Percentiles rank a stretch among this genome's conserved stretches.
These are phyloP conservation scores for Cosmopolites sordidus DNA, from an alignment of 2,888 invertebrate genomes.

Conservation along the genomic window DNA sequence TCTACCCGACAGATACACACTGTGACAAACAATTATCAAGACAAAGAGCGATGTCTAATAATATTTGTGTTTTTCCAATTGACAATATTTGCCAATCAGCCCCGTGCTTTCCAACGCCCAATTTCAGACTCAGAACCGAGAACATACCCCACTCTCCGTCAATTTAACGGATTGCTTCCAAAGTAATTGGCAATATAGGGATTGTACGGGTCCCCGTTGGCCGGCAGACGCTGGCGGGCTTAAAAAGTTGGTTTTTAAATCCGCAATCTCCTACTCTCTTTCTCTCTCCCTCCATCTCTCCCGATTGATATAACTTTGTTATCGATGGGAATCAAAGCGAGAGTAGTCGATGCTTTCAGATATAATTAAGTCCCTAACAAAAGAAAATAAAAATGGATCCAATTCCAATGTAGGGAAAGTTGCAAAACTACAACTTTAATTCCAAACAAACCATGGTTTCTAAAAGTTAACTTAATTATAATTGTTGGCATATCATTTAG, in stretches of 20 bases:
- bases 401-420: background rate
- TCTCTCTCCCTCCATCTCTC: background rate
- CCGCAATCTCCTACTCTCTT: constrained; percentile 10
- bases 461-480: too few relatives aligned
- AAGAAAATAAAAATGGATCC: background rate
- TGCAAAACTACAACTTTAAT: background rate
- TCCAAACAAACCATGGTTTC: too few relatives aligned
- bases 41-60: too few relatives aligned
- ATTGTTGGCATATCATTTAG: too few relatives aligned
- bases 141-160: constrained; percentile 4
- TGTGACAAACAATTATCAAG: too few relatives aligned
- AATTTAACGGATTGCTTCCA: constrained; percentile 17
- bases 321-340: constrained; percentile 10
- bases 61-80: background rate
- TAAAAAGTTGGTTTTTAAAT: constrained; percentile 16
- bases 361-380: constrained; percentile 9
- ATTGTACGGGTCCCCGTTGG: constrained; percentile 6
- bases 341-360: constrained; percentile 9
- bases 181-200: constrained; percentile 20
- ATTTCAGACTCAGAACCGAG: background rate
- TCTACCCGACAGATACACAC: too few relatives aligned
- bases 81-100: background rate
- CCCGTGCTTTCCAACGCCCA: background rate
- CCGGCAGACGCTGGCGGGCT: constrained; percentile 9
- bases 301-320: constrained; percentile 15